Evolutionary conservation across 2,888 invertebrate genomes (phyloP), one percentile per base, ranked within the genome.

Genomic region (Dromius quadrimaculatus): DNA sequence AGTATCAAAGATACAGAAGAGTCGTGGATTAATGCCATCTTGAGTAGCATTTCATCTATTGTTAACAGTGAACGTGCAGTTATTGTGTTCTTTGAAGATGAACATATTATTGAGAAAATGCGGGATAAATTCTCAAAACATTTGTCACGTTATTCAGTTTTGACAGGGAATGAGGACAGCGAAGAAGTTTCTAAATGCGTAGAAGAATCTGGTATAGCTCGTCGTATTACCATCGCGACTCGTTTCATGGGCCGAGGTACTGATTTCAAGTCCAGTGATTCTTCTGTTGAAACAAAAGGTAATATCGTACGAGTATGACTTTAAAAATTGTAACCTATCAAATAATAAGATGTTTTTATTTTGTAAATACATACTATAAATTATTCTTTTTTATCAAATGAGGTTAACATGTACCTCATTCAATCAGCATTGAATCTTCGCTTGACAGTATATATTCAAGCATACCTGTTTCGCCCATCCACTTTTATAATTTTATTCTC

Each of bases 251-350:
- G 54, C 4, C 47, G 47, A 6, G 47, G 47, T 13, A 9, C 19
- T 15, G 47, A 47, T 47, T 47, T 47, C 9, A 47, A 47, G 17
- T 47, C 47, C 4, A 47, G 1, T 47, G 47, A 17, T 47, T 13
- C 47, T 1, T 3, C 15, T 45, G 45, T 41, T n/a, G 41, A 45
- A 8, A 9, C 8, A 3, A n/a, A 45, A 45, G 45, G 45, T 45
- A 11, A 45, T 38, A 13, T 6, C 11, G 4, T 3, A 38, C 5
- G 4, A 13, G 9, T n/a, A 36, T 36, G 11, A 36, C 9, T 9
- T 32, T 32, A n/a, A n/a, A n/a, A n/a, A n/a, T n/a, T n/a, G n/a
- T n/a, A n/a, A n/a, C n/a, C n/a, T n/a, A n/a, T n/a, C n/a, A n/a
- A n/a, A n/a, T n/a, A n/a, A n/a, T n/a, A n/a, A n/a, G n/a, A n/a